Conservation (phyloP, 2,888 invertebrate genomes). For the Rhabditoides inermis region DNA sequence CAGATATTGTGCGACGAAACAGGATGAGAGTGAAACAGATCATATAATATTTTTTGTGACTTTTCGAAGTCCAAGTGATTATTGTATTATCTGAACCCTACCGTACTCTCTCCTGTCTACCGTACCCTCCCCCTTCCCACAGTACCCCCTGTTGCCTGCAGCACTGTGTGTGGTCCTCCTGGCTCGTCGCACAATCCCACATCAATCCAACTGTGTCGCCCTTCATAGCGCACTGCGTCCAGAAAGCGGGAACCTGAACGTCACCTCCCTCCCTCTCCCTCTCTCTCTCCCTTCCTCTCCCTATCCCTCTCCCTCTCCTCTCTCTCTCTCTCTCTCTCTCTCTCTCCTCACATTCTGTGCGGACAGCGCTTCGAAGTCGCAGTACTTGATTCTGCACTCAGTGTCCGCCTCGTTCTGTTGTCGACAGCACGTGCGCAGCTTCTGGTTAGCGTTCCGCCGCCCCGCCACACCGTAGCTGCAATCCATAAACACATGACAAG, state of each 20-base stretch:
- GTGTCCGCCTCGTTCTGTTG: conserved; percentile 44
- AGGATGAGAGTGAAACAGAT: too few relatives aligned
- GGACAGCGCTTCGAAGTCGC: conserved; percentile 46
- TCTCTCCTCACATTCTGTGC: conserved; percentile 11
- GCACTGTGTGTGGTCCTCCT: conserved; percentile 43
- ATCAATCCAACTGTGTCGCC: conserved; percentile 51
- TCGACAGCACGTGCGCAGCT: conserved; percentile 43
- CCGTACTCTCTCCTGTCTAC: too few relatives aligned
- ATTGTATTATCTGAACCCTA: too few relatives aligned
- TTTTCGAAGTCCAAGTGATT: too few relatives aligned
- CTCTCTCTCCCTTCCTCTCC: too few relatives aligned
- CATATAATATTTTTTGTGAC: too few relatives aligned
- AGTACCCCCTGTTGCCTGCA: conserved; percentile 29
- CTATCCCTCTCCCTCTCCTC: too few relatives aligned
- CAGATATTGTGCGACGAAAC: too few relatives aligned
- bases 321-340: too few relatives aligned
- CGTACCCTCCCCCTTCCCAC: too few relatives aligned
- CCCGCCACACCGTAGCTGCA: conserved; percentile 23
- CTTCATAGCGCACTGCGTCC: conserved; percentile 41
- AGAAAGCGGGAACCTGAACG: conserved; percentile 43
- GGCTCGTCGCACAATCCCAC: conserved; percentile 50
- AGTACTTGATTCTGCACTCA: conserved; percentile 45
- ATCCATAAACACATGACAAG: too few relatives aligned
- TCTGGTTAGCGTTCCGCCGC: conserved; percentile 36
- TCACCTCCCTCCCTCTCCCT: too few relatives aligned